A percentile compares a stretch with the other conserved stretches of the same genome.
These are phyloP conservation scores for Parasteatoda lunata DNA, from an alignment of 2,888 invertebrate genomes.

Conservation along the genomic window DNA sequence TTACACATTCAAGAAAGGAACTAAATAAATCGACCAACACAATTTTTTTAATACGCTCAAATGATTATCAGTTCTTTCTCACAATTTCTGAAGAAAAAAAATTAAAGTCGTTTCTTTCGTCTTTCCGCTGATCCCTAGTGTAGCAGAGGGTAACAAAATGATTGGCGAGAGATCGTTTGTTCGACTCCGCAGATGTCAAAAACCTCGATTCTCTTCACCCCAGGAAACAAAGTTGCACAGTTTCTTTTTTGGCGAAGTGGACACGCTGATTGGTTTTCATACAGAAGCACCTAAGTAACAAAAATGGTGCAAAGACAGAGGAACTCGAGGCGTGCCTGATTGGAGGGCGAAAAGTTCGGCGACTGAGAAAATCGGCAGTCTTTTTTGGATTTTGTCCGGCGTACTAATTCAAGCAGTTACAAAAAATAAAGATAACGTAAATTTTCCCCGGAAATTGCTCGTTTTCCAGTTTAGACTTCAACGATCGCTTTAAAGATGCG, in stretches of 20 bases:
- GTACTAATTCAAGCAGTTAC: constrained; percentile 22
- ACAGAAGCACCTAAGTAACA: constrained; percentile 27
- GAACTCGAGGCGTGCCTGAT: constrained; percentile 51
- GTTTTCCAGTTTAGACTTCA: constrained; percentile 4
- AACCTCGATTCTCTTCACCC: constrained; percentile 45
- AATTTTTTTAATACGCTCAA: constrained; percentile 15
- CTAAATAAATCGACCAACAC: constrained; percentile 24
- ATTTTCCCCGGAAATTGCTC: constrained; percentile 10
- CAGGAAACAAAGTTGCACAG: constrained; percentile 50
- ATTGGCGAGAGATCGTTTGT: constrained; percentile 57
- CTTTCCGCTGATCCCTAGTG: constrained; percentile 43
- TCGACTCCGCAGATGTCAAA: constrained; percentile 53
- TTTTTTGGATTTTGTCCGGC: constrained; percentile 23
- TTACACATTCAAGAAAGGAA: too few species aligned
- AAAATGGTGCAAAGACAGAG: not conserved
- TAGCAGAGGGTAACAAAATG: constrained; percentile 58
- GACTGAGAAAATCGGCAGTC: constrained; percentile 49
- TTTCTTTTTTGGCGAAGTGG: constrained; percentile 10
- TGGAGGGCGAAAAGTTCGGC: constrained; percentile 56
- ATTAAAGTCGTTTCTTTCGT: constrained; percentile 18
- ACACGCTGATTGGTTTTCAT: constrained; percentile 58
- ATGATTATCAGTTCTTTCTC: constrained; percentile 30
- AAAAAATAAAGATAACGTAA: constrained; percentile 1
- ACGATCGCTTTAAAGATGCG: not conserved
- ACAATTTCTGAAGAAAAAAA: constrained; percentile 8